Percentiles rank a stretch among this genome's conserved stretches.
Conservation (phyloP, 1,140 invertebrate species). For the Lucilia sericata region DNA sequence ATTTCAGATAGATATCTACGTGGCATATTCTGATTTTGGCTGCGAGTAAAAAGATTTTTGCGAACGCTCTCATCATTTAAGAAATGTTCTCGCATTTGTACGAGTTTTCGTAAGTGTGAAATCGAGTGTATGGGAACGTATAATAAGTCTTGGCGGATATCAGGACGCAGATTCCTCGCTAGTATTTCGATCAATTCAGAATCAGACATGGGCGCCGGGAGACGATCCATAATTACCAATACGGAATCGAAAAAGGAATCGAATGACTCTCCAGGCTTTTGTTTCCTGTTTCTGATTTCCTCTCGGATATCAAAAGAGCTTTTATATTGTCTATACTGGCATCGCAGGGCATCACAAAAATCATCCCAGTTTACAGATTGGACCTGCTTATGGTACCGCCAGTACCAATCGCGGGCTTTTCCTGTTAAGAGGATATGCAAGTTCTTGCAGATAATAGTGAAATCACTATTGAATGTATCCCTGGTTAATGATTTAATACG, state of each 20-base stretch:
- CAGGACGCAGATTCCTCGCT: background rate
- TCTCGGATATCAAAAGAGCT: no score
- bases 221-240: background rate
- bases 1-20: conserved; percentile 11
- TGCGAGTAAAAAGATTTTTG: conserved; percentile 17
- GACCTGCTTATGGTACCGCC: conserved; percentile 24
- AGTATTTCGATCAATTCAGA: conserved; percentile 28
- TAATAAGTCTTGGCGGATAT: no score
- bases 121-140: no score
- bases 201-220: conserved; percentile 11
- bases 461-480: background rate
- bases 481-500: conserved; percentile 15
- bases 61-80: no score
- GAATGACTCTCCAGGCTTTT: no score
- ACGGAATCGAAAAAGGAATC: background rate
- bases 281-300: background rate
- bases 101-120: no score
- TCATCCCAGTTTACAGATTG: background rate
- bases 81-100: no score
- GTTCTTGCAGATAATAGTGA: no score
- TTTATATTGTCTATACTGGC: background rate
- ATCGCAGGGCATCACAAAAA: background rate
- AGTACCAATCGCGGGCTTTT: no score
- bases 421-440: no score
- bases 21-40: background rate